These are phyloP conservation scores for Musca domestica DNA, from an alignment of 1,140 invertebrate species.

Conservation along the genomic window DNA sequence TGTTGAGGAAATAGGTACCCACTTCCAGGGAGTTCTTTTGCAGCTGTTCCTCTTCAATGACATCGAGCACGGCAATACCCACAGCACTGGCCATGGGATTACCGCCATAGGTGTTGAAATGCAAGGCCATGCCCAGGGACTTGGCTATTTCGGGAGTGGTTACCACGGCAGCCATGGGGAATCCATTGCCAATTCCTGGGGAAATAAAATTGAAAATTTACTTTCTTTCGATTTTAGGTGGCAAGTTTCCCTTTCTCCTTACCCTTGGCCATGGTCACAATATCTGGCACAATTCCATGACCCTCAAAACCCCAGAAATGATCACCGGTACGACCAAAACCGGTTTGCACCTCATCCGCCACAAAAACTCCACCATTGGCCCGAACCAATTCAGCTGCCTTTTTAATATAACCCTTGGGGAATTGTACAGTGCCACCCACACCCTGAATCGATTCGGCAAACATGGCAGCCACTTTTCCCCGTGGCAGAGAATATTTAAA, in stretches of 20 bases:
- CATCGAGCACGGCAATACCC: conserved; percentile 86
- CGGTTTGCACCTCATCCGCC: conserved; percentile 94
- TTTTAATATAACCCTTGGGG: conserved; percentile 83
- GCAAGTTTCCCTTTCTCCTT: background rate
- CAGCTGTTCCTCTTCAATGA: conserved; percentile 87
- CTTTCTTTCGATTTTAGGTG: background rate
- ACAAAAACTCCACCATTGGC: conserved; percentile 83
- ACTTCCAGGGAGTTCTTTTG: conserved; percentile 73
- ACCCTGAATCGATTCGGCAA: conserved; percentile 94
- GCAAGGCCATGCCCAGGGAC: conserved; percentile 69
- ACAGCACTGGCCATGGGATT: conserved; percentile 88
- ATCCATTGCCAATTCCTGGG: conserved; percentile 79
- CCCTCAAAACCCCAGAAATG: conserved; percentile 93
- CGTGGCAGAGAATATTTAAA: conserved; percentile 73
- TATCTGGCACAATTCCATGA: conserved; percentile 87
- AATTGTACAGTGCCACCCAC: conserved; percentile 90
- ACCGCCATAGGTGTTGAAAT: conserved; percentile 97
- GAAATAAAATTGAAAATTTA: background rate
- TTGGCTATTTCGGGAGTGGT: conserved; percentile 84
- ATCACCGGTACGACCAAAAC: conserved; percentile 91
- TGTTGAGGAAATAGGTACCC: conserved; percentile 79
- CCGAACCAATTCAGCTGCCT: conserved; percentile 76
- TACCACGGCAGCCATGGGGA: conserved; percentile 90
- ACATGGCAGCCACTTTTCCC: conserved; percentile 78
- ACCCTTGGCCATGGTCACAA: conserved; percentile 87